Evolutionary conservation across 2,888 invertebrate species (phyloP), one percentile per base, ranked within the genome.

Genomic region (Catonia carolina): DNA sequence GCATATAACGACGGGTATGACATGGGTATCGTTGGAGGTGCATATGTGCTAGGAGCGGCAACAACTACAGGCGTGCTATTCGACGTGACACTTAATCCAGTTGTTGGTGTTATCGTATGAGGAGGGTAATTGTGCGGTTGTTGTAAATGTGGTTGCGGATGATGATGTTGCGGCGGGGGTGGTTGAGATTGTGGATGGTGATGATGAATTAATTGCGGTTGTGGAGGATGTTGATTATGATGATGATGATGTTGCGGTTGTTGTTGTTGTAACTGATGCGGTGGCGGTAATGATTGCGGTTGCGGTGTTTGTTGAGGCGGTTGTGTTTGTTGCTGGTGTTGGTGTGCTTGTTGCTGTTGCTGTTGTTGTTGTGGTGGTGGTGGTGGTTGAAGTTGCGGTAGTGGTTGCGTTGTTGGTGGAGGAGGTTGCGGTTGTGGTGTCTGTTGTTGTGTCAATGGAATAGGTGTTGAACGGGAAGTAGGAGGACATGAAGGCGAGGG

Each of bases 1-100:
- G 89, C 84, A 69, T 90, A 90, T 61, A 90, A 76, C 36, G 85
- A 82, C 61, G 84, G 83, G 59, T 65, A 66, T 54, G 60, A 57
- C 52, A 60, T 61, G 4, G 60, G 61, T 20, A 36, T 53, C 22
- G 45, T 2, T 35, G 56, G 33, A 12, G 58, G 50, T n/a, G 20
- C 51, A 17, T 58, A 58, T 36, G 50, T 58, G 42, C 49, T 54
- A 12, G 50, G 41, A 1, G 51, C 37, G 2, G 58, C 27, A 1
- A 50, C 56, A 1, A 51, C 56, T n/a, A 45, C 50, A 1, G 56
- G 55, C 3, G 33, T 37, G n/a, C 49, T 53, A 23, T 41, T 39
- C 17, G 23, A 48, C 17, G 37, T 27, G 14, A 20, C 42, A 27
- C 49, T 50, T 10, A 37, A 14, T 10, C 47, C 47, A 14, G 47